These are phyloP conservation scores for Gadopsis bispinosus DNA, from an alignment of 2,797 vertebrate species.

Conservation along the genomic window DNA sequence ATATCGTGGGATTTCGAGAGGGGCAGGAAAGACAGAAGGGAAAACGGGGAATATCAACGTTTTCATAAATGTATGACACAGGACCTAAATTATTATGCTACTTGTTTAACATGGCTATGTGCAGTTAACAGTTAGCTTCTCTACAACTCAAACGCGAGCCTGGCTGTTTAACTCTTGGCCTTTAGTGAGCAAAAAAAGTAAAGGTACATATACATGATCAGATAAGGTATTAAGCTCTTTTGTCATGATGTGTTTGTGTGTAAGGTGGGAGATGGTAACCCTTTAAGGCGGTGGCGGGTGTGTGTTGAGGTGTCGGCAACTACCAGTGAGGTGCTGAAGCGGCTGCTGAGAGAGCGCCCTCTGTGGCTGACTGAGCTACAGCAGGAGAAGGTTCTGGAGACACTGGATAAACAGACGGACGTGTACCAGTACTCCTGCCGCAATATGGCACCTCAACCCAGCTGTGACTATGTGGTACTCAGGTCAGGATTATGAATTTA, in stretches of 20 bases:
- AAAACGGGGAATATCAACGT: not conserved
- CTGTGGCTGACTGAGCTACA: slow-evolving; percentile 88
- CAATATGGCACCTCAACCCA: slow-evolving; percentile 92
- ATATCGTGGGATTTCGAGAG: not conserved
- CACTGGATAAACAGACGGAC: slow-evolving; percentile 91
- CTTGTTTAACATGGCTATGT: not conserved
- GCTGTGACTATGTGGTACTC: slow-evolving; percentile 91
- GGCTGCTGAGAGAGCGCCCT: slow-evolving; percentile 90
- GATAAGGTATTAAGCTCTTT: not conserved
- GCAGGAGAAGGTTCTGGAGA: slow-evolving; percentile 91
- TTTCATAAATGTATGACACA: not conserved
- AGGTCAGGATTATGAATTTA: slow-evolving; percentile 81
- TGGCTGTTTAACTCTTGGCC: not conserved
- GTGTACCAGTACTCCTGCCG: slow-evolving; percentile 90
- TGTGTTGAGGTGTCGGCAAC: slow-evolving; percentile 88
- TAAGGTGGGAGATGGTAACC: slow-evolving; percentile 92
- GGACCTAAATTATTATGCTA: not conserved
- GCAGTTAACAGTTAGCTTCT: not conserved
- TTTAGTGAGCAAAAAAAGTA: not conserved
- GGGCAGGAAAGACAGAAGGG: not conserved
- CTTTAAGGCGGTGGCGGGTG: slow-evolving; percentile 90
- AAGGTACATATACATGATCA: not conserved
- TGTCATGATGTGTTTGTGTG: slow-evolving; percentile 8
- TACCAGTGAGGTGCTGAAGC: slow-evolving; percentile 88
- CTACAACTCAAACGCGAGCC: not conserved